Evolutionary conservation across 1,140 invertebrate genomes (phyloP).

Genomic region (Rhagoletis zephyria): DNA sequence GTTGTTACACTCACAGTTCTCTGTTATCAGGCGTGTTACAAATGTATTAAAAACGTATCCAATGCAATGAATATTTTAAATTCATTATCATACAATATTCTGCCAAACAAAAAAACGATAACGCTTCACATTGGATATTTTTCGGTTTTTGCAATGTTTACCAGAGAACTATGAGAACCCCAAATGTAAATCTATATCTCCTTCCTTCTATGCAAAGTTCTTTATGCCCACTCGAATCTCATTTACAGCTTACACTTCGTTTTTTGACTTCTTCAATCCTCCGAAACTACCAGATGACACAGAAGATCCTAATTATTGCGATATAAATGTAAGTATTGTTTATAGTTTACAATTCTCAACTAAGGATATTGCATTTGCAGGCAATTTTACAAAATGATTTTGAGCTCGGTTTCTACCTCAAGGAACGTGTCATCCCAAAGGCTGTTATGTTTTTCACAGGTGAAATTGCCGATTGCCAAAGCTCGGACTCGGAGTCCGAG

Average conservation of each 20-base stretch:
- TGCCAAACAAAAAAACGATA: no score
- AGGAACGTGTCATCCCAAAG: constrained; percentile 87
- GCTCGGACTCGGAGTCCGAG: constrained; percentile 75
- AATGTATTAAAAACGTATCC: no score
- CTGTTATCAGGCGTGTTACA: no score
- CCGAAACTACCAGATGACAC: constrained; percentile 74
- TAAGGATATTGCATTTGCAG: constrained; percentile 54
- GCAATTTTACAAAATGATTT: constrained; percentile 82
- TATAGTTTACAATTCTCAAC: not conserved
- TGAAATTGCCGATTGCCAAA: constrained; percentile 78
- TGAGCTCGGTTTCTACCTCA: constrained; percentile 92
- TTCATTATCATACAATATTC: no score
- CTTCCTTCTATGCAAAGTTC: no score
- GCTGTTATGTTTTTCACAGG: constrained; percentile 91
- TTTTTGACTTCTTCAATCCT: constrained; percentile 95
- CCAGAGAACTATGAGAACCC: no score
- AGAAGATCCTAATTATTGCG: constrained; percentile 63
- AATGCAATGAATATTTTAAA: no score
- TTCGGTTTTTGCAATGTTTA: no score
- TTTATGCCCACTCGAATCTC: not conserved
- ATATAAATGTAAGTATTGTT: constrained; percentile 67
- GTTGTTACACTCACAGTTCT: no score
- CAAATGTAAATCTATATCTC: not conserved
- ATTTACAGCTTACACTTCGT: constrained; percentile 84
- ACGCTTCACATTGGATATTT: no score